Percentiles rank a stretch among this genome's conserved stretches.
Conservation (phyloP, 1,140 invertebrate species). For the Lucilia sericata region DNA sequence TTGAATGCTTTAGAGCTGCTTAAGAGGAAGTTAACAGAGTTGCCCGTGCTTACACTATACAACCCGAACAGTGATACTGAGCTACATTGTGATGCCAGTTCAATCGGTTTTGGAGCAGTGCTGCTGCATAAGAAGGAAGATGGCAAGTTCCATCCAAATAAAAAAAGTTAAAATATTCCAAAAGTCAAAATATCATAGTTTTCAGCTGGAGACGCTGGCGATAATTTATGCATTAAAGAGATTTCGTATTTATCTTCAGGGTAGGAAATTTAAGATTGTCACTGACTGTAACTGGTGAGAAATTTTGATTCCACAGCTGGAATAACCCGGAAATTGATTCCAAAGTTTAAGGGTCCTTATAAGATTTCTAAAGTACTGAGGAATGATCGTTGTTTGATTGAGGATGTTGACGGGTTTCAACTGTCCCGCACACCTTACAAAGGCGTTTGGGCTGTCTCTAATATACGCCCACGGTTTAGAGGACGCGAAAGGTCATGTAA, state of each 20-base stretch:
- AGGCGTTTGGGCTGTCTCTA: slow-evolving; percentile 46
- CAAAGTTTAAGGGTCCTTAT: slow-evolving; percentile 45
- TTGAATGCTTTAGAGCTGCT: slow-evolving; percentile 53
- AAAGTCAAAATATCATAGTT: too few species aligned
- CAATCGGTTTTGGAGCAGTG: slow-evolving; percentile 52
- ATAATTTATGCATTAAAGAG: too few species aligned
- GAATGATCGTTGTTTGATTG: background rate
- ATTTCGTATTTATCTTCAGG: too few species aligned
- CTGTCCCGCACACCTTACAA: slow-evolving; percentile 38
- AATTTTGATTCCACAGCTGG: slow-evolving; percentile 28
- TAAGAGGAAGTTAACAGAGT: slow-evolving; percentile 49
- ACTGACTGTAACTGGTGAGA: slow-evolving; percentile 44
- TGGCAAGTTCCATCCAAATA: slow-evolving; percentile 57
- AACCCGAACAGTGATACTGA: slow-evolving; percentile 50
- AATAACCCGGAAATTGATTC: slow-evolving; percentile 30
- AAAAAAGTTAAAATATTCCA: slow-evolving; percentile 54
- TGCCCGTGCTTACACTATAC: slow-evolving; percentile 56
- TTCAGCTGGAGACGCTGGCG: too few species aligned
- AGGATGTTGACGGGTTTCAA: slow-evolving; percentile 45
- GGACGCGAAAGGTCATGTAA: background rate
- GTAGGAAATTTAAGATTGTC: too few species aligned
- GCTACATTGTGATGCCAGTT: slow-evolving; percentile 55
- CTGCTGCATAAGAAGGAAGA: slow-evolving; percentile 53
- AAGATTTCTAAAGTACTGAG: background rate
- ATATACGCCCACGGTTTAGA: slow-evolving; percentile 23